These are phyloP conservation scores for Caiman crocodilus DNA, from an alignment of 2,797 vertebrate genomes.

Conservation along the genomic window DNA sequence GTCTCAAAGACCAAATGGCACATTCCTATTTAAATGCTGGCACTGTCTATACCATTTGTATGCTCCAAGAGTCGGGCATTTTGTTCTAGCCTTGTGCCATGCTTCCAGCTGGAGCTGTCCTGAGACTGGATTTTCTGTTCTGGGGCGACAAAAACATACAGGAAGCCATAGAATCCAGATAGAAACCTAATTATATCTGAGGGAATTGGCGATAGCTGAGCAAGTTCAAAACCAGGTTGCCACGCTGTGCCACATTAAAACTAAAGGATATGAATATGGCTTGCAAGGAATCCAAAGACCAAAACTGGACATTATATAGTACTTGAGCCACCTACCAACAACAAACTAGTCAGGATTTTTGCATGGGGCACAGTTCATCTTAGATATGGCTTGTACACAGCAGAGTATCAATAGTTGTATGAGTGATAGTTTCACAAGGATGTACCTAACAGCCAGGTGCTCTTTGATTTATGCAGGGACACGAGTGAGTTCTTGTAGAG, in stretches of 20 bases:
- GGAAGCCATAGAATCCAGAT: not conserved
- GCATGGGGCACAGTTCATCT: not conserved
- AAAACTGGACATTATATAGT: conserved; percentile 10
- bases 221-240: not conserved
- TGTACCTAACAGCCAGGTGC: not conserved
- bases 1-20: not conserved
- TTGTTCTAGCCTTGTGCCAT: too few relatives aligned
- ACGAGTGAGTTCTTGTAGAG: not conserved
- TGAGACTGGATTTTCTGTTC: not conserved
- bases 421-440: not conserved
- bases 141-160: not conserved
- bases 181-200: not conserved
- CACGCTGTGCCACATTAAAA: not conserved
- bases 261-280: not conserved
- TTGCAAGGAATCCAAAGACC: not conserved
- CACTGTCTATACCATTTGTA: not conserved
- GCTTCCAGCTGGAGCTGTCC: too few relatives aligned
- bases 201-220: not conserved
- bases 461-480: not conserved
- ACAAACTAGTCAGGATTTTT: not conserved
- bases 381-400: not conserved
- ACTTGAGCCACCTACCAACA: not conserved
- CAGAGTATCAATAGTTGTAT: not conserved
- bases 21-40: conserved; percentile 16
- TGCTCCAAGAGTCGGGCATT: too few relatives aligned